Conservation (phyloP, 2,113 vertebrate genomes). For the Macrotus californicus region DNA sequence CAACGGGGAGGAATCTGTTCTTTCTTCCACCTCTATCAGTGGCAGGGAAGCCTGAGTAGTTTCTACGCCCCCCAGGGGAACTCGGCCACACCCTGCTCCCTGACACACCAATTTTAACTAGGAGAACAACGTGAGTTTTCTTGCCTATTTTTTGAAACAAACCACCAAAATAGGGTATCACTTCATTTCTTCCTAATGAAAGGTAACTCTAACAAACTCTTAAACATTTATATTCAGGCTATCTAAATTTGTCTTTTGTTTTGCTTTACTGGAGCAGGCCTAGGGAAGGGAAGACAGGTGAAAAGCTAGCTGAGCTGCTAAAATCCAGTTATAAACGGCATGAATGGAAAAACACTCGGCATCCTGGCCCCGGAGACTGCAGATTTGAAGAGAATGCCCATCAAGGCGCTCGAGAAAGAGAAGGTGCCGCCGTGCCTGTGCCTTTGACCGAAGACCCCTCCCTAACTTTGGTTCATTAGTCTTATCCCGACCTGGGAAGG, state of each 20-base stretch:
- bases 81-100: background rate
- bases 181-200: background rate
- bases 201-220: background rate
- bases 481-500: background rate
- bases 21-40: accelerated
- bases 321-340: background rate
- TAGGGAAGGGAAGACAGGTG: background rate
- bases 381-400: background rate
- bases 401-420: accelerated
- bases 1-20: accelerated
- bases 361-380: background rate
- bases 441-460: accelerated
- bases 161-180: background rate
- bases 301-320: background rate
- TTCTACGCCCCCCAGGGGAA: background rate
- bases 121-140: background rate
- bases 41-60: background rate
- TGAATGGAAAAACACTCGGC: background rate
- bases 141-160: background rate
- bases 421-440: background rate
- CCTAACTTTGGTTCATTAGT: too few species aligned
- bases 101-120: background rate
- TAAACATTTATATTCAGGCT: background rate
- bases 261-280: background rate
- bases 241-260: background rate